Evolutionary conservation across 2,888 invertebrate genomes (phyloP).

Genomic region (Drosophila borborema): DNA sequence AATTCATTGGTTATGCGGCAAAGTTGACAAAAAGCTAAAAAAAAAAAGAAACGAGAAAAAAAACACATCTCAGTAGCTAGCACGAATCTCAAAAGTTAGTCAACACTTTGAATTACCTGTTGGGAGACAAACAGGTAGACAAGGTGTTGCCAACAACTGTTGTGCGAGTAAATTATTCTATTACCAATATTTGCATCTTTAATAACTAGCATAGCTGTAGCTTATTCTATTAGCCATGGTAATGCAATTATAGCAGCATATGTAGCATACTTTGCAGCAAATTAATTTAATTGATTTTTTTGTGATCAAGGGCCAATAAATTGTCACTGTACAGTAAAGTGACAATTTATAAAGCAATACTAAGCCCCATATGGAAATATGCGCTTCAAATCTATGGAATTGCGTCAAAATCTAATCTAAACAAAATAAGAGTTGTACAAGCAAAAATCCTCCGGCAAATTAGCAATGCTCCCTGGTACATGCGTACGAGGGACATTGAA

Average conservation of each 20-base stretch:
- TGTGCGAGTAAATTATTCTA: not conserved
- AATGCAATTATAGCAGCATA: not conserved
- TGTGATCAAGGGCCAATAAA: too few species aligned
- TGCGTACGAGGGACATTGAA: too few species aligned
- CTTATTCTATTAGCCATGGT: not conserved
- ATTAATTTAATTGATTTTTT: not conserved
- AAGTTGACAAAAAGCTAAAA: slow-evolving; percentile 60
- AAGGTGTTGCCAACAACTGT: not conserved
- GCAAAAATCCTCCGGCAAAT: too few species aligned
- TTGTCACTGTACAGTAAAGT: too few species aligned
- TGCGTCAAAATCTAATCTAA: too few species aligned
- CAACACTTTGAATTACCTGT: slow-evolving; percentile 43
- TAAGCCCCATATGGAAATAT: too few species aligned
- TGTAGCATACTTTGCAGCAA: slow-evolving; percentile 10
- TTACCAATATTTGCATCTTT: slow-evolving; percentile 4
- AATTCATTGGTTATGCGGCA: slow-evolving; percentile 80
- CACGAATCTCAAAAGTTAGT: slow-evolving; percentile 22
- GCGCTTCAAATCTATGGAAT: too few species aligned
- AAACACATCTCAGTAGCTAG: slow-evolving; percentile 27
- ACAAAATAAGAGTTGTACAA: too few species aligned
- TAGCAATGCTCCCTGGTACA: too few species aligned
- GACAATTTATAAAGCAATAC: too few species aligned
- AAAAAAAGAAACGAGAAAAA: not conserved
- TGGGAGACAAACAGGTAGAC: slow-evolving; percentile 2
- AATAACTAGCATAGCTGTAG: not conserved